These are phyloP conservation scores for Diplodus sargus DNA, from an alignment of 2,797 vertebrate genomes.

Conservation along the genomic window DNA sequence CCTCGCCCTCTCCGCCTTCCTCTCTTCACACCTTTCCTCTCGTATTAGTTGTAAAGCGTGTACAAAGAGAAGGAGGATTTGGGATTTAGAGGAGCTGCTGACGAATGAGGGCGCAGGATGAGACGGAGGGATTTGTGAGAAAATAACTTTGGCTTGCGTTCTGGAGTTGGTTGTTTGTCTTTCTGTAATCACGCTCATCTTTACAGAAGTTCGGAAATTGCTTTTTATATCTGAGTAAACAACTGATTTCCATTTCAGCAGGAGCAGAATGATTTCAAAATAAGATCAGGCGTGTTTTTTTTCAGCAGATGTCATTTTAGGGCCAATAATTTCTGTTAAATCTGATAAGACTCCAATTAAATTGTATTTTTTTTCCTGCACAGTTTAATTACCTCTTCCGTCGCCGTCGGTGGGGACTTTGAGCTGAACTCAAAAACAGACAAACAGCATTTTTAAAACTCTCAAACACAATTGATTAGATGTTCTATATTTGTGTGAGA, in stretches of 20 bases:
- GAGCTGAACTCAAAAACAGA: not conserved
- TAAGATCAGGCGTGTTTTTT: not conserved
- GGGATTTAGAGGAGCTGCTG: slow-evolving; percentile 1
- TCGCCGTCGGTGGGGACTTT: not conserved
- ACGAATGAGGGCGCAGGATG: slow-evolving; percentile 1
- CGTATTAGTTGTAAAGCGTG: not conserved
- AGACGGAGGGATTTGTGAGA: not conserved
- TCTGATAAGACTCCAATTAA: not conserved
- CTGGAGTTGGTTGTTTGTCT: not conserved
- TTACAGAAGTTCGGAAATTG: slow-evolving; percentile 1
- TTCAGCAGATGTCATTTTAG: not conserved
- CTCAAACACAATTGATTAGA: slow-evolving; percentile 25
- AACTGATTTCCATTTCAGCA: slow-evolving; percentile 10
- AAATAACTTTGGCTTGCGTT: slow-evolving; percentile 1
- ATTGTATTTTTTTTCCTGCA: not conserved
- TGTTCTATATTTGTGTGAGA: slow-evolving; percentile 19
- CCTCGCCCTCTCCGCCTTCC: no score
- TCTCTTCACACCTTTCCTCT: not conserved
- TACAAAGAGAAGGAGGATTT: not conserved
- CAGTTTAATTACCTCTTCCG: not conserved
- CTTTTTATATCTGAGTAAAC: slow-evolving; percentile 30
- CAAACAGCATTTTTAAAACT: not conserved
- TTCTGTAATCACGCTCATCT: slow-evolving; percentile 4
- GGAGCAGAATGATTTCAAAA: not conserved
- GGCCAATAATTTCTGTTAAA: not conserved